A percentile compares a stretch with the other conserved stretches of the same genome.
phyloP scores from a whole-genome alignment of 2,888 invertebrate genomes.

The Aleiodes leptofemur region DNA sequence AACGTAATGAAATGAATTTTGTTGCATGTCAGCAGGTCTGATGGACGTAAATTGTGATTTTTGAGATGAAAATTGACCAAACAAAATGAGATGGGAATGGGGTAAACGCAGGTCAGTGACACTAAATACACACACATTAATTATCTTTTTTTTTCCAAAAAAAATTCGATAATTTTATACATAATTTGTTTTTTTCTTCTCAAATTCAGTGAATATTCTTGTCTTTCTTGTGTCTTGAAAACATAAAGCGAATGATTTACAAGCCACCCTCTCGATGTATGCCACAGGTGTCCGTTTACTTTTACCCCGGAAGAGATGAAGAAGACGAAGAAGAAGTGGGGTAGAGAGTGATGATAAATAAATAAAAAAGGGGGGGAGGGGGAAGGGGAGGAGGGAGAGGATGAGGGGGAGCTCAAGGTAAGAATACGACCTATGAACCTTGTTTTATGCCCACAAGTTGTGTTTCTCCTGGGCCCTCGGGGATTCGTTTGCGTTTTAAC shows the following conservation, averaged over 20 bases:
- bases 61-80: constrained; percentile 23
- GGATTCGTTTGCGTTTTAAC: constrained; percentile 30
- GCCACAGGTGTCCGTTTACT: constrained; percentile 24
- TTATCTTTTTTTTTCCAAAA: too few relatives aligned
- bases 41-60: constrained; percentile 29
- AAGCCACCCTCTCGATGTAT: neutral
- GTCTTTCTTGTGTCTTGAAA: too few relatives aligned
- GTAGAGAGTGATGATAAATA: neutral
- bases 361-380: neutral
- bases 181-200: neutral
- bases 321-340: neutral
- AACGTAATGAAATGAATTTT: constrained; percentile 11
- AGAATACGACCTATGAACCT: constrained; percentile 33
- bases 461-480: neutral
- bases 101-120: neutral
- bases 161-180: too few relatives aligned
- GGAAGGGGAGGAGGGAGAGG: neutral
- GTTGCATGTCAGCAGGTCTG: constrained; percentile 25
- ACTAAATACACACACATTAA: neutral
- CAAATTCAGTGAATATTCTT: neutral
- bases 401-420: neutral
- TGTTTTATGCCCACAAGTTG: constrained; percentile 22
- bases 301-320: constrained; percentile 27
- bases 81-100: constrained; percentile 4
- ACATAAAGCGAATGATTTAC: constrained; percentile 7